Evolutionary conservation across 2,797 vertebrate genomes (phyloP).

Genomic region (Sphenopsis melanotis): DNA sequence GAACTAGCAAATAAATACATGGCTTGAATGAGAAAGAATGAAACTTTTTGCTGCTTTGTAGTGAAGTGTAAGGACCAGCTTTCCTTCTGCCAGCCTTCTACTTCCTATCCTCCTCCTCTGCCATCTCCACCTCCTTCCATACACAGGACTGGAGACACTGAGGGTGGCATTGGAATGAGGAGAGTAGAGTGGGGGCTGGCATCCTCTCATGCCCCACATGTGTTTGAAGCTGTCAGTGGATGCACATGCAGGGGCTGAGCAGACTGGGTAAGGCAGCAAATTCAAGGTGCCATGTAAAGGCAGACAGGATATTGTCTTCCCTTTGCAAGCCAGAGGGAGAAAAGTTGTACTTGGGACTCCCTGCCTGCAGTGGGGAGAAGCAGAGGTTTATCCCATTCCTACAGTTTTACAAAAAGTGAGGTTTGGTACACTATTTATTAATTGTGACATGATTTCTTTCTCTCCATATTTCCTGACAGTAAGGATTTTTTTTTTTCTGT

Average conservation of each 20-base stretch:
- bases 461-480: not conserved
- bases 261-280: not conserved
- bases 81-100: not conserved
- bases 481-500: not conserved
- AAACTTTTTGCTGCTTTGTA: not conserved
- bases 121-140: fast-evolving
- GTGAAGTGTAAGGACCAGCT: not conserved
- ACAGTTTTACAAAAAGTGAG: not conserved
- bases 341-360: not conserved
- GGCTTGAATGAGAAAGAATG: not conserved
- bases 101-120: not conserved
- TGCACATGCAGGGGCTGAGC: fast-evolving
- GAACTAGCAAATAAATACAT: not conserved
- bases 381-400: not conserved
- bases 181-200: not conserved
- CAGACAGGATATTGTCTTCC: not conserved
- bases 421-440: not conserved
- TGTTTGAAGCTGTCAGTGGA: fast-evolving
- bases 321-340: not conserved
- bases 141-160: not conserved
- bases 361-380: not conserved
- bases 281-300: fast-evolving
- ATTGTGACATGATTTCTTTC: not conserved
- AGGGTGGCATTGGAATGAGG: not conserved
- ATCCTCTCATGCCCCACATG: fast-evolving